Evolutionary conservation across 2,113 vertebrate genomes (phyloP).

Genomic region (Illadopsis cleaveri): DNA sequence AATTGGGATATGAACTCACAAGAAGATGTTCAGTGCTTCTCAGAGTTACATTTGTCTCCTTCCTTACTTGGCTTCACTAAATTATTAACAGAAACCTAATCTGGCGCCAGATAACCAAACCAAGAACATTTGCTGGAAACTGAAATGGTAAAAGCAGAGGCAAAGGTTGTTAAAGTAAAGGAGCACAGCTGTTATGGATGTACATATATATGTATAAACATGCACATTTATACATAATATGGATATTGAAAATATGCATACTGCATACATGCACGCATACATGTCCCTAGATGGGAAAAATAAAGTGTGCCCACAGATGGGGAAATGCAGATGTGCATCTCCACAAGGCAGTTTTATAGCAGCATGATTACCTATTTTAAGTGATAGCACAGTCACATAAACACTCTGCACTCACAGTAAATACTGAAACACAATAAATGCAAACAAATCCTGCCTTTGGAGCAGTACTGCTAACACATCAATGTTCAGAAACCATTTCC

Average conservation of each 20-base stretch:
- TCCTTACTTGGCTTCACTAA: neutral
- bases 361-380: neutral
- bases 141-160: neutral
- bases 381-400: neutral
- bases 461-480: neutral
- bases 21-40: neutral
- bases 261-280: neutral
- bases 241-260: neutral
- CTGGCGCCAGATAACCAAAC: neutral
- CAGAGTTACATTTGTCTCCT: neutral
- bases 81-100: neutral
- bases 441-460: neutral
- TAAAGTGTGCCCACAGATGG: rapidly evolving
- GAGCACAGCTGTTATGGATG: neutral
- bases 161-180: neutral
- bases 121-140: neutral
- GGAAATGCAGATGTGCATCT: neutral
- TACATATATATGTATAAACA: neutral
- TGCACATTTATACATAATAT: neutral
- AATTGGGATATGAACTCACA: neutral
- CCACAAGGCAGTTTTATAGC: neutral
- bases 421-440: neutral
- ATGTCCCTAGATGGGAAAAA: rapidly evolving
- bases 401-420: neutral
- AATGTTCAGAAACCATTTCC: neutral